Percentiles rank a stretch among this genome's conserved stretches.
Conservation (phyloP, 2,888 invertebrate genomes). For the Heliothis peltigera region DNA sequence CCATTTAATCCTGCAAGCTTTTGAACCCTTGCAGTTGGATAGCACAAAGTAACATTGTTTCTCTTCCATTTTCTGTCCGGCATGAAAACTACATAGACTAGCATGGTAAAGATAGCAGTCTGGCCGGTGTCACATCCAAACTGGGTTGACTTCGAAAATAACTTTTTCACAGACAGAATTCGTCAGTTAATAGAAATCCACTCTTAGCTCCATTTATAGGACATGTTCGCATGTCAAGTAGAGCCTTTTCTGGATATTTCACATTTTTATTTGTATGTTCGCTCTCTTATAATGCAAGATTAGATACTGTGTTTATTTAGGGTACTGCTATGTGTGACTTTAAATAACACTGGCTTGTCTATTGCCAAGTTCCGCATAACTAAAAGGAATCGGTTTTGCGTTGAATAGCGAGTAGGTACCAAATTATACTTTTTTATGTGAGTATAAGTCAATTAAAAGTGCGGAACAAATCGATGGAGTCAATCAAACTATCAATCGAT, state of each 20-base stretch:
- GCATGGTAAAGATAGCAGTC: constrained; percentile 28
- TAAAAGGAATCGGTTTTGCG: constrained; percentile 42
- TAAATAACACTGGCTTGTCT: constrained; percentile 39
- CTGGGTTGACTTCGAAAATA: constrained; percentile 21
- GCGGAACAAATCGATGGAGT: no score
- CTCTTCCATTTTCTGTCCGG: constrained; percentile 15
- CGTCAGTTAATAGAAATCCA: background rate
- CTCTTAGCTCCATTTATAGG: constrained; percentile 12
- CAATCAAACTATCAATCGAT: no score
- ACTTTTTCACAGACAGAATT: background rate
- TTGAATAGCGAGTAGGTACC: constrained; percentile 8
- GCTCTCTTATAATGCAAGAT: constrained; percentile 45
- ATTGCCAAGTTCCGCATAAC: constrained; percentile 56
- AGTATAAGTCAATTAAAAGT: no score
- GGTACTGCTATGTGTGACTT: constrained; percentile 46
- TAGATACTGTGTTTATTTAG: constrained; percentile 54
- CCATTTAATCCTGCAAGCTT: background rate
- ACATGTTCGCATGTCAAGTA: constrained; percentile 17
- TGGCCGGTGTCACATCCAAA: constrained; percentile 1
- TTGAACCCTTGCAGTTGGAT: background rate
- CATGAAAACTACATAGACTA: constrained; percentile 13
- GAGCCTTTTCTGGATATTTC: constrained; percentile 37
- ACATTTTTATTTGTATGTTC: constrained; percentile 55
- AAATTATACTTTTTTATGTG: background rate
- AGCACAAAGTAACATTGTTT: constrained; percentile 18